phyloP scores from a whole-genome alignment of 2,797 vertebrate species.

The Melanotaenia parkinsoni region DNA sequence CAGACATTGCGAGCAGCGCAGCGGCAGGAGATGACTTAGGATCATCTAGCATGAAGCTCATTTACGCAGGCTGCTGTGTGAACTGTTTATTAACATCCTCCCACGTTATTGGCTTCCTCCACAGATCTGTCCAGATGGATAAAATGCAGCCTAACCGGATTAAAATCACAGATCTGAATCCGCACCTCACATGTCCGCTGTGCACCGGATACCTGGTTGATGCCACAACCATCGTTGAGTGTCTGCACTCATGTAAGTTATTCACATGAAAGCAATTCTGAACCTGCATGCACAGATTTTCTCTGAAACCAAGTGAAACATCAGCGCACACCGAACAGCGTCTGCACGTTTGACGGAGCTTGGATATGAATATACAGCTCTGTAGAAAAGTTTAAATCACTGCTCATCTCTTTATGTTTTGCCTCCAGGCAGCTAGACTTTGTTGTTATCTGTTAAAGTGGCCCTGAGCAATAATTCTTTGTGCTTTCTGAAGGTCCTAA shows the following conservation, averaged over 20 bases:
- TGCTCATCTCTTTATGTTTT: too few relatives aligned
- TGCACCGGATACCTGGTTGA: constrained; percentile 95
- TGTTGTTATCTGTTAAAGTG: not conserved
- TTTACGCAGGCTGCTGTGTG: not conserved
- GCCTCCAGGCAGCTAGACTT: not conserved
- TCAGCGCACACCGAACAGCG: too few relatives aligned
- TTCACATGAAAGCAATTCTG: not conserved
- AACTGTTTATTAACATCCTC: not conserved
- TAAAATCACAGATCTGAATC: constrained; percentile 94
- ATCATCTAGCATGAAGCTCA: not conserved
- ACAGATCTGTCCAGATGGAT: constrained; percentile 79
- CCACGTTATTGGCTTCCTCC: constrained; percentile 23
- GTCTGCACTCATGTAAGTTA: constrained; percentile 94
- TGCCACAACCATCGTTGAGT: constrained; percentile 94
- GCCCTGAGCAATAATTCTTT: not conserved
- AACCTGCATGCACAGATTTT: constrained; percentile 18
- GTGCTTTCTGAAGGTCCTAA: too few relatives aligned
- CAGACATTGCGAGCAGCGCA: constrained; percentile 53
- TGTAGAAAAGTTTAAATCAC: not conserved
- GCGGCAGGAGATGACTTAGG: constrained; percentile 19
- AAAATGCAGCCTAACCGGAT: constrained; percentile 94
- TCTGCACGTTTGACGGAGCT: too few relatives aligned
- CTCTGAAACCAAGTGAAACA: not conserved
- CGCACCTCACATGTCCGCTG: constrained; percentile 93
- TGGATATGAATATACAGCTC: not conserved